phyloP scores from a whole-genome alignment of 1,140 invertebrate species.

The Polypedilum pembai region DNA sequence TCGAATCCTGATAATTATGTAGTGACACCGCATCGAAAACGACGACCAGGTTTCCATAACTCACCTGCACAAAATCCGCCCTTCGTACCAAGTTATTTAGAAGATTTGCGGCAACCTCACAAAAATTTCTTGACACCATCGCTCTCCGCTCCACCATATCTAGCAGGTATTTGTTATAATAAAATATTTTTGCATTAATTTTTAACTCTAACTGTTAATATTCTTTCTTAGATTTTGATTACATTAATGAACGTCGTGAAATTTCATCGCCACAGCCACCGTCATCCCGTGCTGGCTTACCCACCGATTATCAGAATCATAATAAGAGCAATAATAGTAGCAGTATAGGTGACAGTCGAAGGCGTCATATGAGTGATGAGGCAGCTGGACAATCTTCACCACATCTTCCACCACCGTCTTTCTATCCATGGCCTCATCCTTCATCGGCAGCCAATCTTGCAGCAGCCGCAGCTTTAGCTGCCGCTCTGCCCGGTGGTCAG shows the following conservation, averaged over 20 bases:
- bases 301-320: constrained; percentile 32
- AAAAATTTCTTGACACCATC: constrained; percentile 37
- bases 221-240: constrained; percentile 16
- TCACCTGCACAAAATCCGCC: constrained; percentile 75
- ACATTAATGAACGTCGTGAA: constrained; percentile 34
- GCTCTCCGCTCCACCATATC: constrained; percentile 38
- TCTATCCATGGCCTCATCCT: constrained; percentile 38
- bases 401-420: constrained; percentile 37
- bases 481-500: constrained; percentile 32
- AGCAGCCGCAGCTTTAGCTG: constrained; percentile 37
- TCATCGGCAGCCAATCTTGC: constrained; percentile 29
- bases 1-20: constrained; percentile 63
- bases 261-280: constrained; percentile 35
- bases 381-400: constrained; percentile 33
- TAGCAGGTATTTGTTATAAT: constrained; percentile 31
- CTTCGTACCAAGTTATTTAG: constrained; percentile 65
- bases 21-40: constrained; percentile 73
- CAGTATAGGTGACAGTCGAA: constrained; percentile 31
- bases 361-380: constrained; percentile 36
- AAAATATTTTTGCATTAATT: background rate
- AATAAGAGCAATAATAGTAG: constrained; percentile 33
- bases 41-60: constrained; percentile 75
- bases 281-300: constrained; percentile 33
- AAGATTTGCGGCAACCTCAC: constrained; percentile 47
- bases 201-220: background rate